Percentiles rank a stretch among this genome's conserved stretches.
Evolutionary conservation across 2,113 vertebrate genomes (phyloP).

Genomic region (Cottus gobio): DNA sequence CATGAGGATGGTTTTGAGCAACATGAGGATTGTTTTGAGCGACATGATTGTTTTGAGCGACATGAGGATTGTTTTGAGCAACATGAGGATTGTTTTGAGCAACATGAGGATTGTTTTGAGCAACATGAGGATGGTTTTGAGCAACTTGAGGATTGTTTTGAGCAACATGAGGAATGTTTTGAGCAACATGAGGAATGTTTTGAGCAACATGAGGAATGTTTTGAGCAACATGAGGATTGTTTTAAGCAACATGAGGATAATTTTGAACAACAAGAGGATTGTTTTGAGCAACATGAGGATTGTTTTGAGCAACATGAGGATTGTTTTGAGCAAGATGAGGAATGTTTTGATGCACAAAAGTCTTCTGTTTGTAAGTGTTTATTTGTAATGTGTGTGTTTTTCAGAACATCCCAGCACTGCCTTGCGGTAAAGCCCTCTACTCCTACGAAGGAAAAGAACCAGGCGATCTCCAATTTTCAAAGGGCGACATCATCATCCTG

Average conservation of each 20-base stretch:
- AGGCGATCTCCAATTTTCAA: conserved; percentile 94
- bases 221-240: neutral
- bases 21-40: conserved; percentile 2
- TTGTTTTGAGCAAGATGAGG: conserved; percentile 2
- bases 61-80: neutral
- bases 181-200: neutral
- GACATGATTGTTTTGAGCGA: no score
- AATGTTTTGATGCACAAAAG: neutral
- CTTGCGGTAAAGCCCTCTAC: conserved; percentile 95
- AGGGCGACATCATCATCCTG: conserved; percentile 96
- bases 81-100: conserved; percentile 2
- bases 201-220: neutral
- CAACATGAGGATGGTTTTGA: conserved; percentile 1
- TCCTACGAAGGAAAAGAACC: conserved; percentile 96
- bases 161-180: conserved; percentile 1
- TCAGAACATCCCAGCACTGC: conserved; percentile 92
- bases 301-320: neutral
- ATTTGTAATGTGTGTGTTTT: conserved; percentile 19
- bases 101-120: neutral
- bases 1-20: neutral
- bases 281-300: neutral
- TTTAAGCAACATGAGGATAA: neutral
- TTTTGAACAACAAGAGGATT: neutral
- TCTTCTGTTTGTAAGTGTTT: neutral
- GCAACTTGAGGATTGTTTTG: neutral